A percentile compares a stretch with the other conserved stretches of the same genome.
phyloP scores from a whole-genome alignment of 2,797 vertebrate species.

The Odontamblyopus lacepedii region DNA sequence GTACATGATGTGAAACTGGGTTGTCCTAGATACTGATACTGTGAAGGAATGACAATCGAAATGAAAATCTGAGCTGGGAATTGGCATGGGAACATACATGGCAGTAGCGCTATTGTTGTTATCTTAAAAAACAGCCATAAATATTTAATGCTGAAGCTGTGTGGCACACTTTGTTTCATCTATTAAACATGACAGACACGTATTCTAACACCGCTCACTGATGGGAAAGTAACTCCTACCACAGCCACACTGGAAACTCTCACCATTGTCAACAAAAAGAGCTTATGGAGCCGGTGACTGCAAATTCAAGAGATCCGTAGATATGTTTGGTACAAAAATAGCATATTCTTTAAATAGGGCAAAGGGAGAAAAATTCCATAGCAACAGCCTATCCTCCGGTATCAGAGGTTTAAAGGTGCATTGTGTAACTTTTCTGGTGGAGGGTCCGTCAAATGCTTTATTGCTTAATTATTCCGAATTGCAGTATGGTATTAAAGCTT shows the following conservation, averaged over 20 bases:
- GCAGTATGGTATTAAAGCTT: no score
- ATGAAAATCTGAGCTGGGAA: constrained; percentile 38
- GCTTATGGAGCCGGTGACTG: not conserved
- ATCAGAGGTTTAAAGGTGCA: not conserved
- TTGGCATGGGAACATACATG: constrained; percentile 45
- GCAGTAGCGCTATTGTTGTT: constrained; percentile 52
- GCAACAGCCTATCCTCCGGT: not conserved
- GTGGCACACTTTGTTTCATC: constrained; percentile 77
- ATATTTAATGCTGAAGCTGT: constrained; percentile 68
- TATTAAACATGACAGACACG: constrained; percentile 74
- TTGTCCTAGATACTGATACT: constrained; percentile 76
- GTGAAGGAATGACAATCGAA: constrained; percentile 56
- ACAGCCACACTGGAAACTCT: constrained; percentile 17
- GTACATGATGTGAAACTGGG: constrained; percentile 74
- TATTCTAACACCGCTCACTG: constrained; percentile 39
- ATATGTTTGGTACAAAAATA: constrained; percentile 1
- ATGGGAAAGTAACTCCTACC: constrained; percentile 24
- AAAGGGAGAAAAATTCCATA: not conserved
- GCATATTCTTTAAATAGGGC: constrained; percentile 7
- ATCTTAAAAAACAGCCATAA: constrained; percentile 60
- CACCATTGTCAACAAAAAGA: not conserved
- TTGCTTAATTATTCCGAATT: no score
- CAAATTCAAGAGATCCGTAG: not conserved
- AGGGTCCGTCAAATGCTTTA: no score
- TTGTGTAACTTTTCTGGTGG: no score